Conservation (phyloP, 2,797 vertebrate species). For the Manis javanica region DNA sequence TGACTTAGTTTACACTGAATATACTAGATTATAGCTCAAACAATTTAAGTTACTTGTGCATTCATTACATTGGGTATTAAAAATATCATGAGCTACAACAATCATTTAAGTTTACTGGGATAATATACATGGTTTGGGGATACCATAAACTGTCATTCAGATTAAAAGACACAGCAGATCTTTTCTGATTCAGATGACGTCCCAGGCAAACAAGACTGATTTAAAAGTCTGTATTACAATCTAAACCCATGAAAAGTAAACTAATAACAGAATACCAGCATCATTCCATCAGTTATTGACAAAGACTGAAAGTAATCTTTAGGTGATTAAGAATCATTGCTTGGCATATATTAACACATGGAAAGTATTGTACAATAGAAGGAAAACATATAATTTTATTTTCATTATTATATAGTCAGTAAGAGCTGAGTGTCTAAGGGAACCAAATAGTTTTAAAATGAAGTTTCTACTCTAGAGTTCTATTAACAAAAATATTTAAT, state of each 20-base stretch:
- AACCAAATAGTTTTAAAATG: neutral
- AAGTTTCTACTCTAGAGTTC: constrained; percentile 26
- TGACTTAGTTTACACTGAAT: neutral
- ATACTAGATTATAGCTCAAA: neutral
- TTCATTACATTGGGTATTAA: neutral
- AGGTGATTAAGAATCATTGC: neutral
- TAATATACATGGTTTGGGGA: neutral
- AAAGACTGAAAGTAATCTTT: neutral
- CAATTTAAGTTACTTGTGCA: neutral
- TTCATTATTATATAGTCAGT: neutral
- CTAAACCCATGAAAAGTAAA: neutral
- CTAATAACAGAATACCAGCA: neutral
- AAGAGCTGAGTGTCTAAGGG: neutral
- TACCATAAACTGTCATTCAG: neutral
- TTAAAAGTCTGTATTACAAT: neutral
- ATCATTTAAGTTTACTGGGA: neutral
- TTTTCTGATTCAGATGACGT: neutral
- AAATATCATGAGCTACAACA: neutral
- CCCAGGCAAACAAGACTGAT: neutral
- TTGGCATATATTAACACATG: neutral
- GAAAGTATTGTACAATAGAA: neutral
- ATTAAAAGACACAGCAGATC: neutral
- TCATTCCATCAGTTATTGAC: neutral
- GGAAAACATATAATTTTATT: neutral
- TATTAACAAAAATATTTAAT: constrained; percentile 46